Evolutionary conservation across 2,888 invertebrate genomes (phyloP).

Genomic region (Synergus gifuensis): DNA sequence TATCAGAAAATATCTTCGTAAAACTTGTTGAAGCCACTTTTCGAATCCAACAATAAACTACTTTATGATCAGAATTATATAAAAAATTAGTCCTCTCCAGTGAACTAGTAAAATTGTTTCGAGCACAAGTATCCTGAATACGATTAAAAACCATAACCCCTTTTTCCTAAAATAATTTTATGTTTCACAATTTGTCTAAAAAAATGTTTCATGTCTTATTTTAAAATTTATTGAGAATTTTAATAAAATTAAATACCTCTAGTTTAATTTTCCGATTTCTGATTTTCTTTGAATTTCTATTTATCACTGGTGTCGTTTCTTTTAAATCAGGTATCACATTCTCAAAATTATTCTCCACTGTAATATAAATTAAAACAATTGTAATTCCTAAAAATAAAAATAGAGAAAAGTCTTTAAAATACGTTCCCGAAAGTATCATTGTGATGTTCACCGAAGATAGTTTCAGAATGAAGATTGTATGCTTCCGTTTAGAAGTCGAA

Average conservation of each 20-base stretch:
- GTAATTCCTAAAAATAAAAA: conserved; percentile 47
- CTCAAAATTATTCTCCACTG: conserved; percentile 29
- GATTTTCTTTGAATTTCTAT: not conserved
- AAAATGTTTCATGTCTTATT: not conserved
- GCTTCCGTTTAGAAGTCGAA: conserved; percentile 40
- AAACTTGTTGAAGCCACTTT: conserved; percentile 76
- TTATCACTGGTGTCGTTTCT: conserved; percentile 2
- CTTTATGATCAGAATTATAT: conserved; percentile 64
- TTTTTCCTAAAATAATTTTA: not conserved
- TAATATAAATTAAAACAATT: conserved; percentile 50
- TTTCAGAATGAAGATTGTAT: conserved; percentile 2
- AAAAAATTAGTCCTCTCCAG: conserved; percentile 67
- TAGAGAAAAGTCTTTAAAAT: conserved; percentile 43
- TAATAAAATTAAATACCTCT: not conserved
- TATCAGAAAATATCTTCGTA: conserved; percentile 72
- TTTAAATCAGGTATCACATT: not conserved
- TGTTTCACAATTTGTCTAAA: not conserved
- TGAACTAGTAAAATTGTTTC: conserved; percentile 67
- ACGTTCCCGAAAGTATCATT: conserved; percentile 48
- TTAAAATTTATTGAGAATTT: not conserved
- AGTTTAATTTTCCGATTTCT: not conserved
- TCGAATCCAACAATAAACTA: conserved; percentile 75
- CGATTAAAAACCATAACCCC: too few relatives aligned
- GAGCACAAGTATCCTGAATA: conserved; percentile 64
- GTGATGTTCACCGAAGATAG: conserved; percentile 37